Conservation (phyloP, 2,797 vertebrate genomes). For the Thripadectes ignobilis region DNA sequence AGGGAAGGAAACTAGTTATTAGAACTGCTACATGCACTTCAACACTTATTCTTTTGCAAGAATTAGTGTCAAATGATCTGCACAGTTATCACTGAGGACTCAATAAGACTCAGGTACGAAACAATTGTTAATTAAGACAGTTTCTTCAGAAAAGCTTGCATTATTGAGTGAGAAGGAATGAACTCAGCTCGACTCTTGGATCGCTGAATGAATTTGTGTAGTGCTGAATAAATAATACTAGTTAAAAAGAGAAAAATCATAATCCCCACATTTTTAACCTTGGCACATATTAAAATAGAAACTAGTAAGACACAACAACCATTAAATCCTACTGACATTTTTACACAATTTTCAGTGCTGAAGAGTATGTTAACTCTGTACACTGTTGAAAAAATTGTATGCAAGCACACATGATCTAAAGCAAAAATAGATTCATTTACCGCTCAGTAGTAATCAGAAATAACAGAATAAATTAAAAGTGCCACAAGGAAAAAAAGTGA, state of each 20-base stretch:
- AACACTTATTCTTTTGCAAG: background rate
- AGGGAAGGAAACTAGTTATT: background rate
- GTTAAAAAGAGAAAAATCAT: background rate
- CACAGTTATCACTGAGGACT: background rate
- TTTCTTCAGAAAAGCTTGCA: background rate
- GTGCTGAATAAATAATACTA: background rate
- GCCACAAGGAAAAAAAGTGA: background rate
- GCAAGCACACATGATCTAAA: background rate
- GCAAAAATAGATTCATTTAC: background rate
- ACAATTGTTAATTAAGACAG: constrained; percentile 1
- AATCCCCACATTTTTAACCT: background rate
- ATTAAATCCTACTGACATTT: background rate
- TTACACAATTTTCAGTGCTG: background rate
- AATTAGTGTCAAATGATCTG: constrained; percentile 2
- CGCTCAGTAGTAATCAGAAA: background rate
- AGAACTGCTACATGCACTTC: background rate
- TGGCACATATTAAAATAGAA: background rate
- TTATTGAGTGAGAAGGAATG: background rate
- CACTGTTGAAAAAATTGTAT: background rate
- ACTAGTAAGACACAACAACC: background rate
- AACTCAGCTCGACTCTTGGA: background rate
- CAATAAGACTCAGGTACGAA: accelerated
- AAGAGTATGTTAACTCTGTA: background rate
- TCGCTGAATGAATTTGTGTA: background rate
- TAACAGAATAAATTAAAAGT: background rate